Conservation (phyloP, 1,140 invertebrate genomes). For the Trichonephila clavata region DNA sequence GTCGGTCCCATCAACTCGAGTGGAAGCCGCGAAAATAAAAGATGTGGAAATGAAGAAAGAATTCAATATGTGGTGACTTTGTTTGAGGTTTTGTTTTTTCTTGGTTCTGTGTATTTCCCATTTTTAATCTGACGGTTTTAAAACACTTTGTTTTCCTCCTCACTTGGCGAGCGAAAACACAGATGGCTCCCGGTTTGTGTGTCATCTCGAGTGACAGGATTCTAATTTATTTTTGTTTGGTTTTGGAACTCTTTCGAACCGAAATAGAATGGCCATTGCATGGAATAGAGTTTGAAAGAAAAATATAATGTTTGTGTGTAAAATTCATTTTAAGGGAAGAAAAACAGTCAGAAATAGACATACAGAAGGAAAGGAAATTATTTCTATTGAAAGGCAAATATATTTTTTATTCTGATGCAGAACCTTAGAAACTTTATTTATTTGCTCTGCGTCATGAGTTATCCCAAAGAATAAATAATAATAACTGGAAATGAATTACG, state of each 20-base stretch:
- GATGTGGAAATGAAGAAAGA: slow-evolving; percentile 4
- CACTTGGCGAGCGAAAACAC: neutral
- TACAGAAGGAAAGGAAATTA: no score
- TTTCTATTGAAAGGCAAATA: no score
- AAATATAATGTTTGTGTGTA: no score
- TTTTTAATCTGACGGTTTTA: neutral
- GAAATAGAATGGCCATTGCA: neutral
- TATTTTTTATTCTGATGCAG: no score
- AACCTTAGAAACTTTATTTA: no score
- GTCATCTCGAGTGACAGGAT: neutral
- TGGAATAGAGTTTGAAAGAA: no score
- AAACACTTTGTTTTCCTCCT: neutral
- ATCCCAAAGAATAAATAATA: no score
- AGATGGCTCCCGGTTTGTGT: neutral
- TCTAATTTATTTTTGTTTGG: neutral
- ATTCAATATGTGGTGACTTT: slow-evolving; percentile 48
- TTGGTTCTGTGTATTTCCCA: neutral
- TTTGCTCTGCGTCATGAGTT: no score
- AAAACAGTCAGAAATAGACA: no score
- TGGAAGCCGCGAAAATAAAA: neutral
- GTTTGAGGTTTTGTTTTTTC: neutral
- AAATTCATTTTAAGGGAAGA: no score
- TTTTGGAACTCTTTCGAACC: neutral
- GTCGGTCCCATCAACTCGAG: neutral
- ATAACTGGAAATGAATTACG: no score